Conservation (phyloP, 2,113 vertebrate genomes). For the Oreotragus oreotragus region DNA sequence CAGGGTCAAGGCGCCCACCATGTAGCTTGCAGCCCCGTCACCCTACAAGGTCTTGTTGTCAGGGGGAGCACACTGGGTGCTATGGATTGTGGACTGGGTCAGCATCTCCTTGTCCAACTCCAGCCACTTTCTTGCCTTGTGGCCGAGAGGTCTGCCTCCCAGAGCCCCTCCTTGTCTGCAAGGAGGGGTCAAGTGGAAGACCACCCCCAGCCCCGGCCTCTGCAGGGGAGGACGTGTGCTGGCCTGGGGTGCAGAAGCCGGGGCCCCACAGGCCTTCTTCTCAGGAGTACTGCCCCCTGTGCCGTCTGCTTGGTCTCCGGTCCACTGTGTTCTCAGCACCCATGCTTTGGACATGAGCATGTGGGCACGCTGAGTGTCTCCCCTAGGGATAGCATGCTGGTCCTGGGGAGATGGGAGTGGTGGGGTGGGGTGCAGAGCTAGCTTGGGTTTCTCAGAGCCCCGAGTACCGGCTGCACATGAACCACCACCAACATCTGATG, state of each 20-base stretch:
- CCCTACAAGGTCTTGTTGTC: fast-evolving
- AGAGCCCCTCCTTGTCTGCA: neutral
- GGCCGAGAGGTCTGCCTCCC: neutral
- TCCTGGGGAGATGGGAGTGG: neutral
- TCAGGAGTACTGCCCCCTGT: fast-evolving
- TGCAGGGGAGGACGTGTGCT: neutral
- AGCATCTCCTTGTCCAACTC: fast-evolving
- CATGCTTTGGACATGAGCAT: fast-evolving
- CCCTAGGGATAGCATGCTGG: fast-evolving
- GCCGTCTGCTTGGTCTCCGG: fast-evolving
- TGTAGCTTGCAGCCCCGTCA: fast-evolving
- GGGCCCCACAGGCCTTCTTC: fast-evolving
- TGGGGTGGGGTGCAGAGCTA: fast-evolving
- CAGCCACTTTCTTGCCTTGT: neutral
- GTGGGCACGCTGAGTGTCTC: fast-evolving
- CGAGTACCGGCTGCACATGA: fast-evolving
- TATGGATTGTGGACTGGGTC: fast-evolving
- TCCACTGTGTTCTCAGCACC: fast-evolving
- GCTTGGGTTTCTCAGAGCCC: fast-evolving
- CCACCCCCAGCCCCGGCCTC: fast-evolving
- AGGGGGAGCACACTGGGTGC: neutral
- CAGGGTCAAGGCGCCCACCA: fast-evolving
- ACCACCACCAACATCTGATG: fast-evolving
- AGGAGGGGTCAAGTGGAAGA: no score
- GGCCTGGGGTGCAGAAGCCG: fast-evolving